phyloP scores from a whole-genome alignment of 92 coral and sea anemone species.

The Blastomussa wellsi region DNA sequence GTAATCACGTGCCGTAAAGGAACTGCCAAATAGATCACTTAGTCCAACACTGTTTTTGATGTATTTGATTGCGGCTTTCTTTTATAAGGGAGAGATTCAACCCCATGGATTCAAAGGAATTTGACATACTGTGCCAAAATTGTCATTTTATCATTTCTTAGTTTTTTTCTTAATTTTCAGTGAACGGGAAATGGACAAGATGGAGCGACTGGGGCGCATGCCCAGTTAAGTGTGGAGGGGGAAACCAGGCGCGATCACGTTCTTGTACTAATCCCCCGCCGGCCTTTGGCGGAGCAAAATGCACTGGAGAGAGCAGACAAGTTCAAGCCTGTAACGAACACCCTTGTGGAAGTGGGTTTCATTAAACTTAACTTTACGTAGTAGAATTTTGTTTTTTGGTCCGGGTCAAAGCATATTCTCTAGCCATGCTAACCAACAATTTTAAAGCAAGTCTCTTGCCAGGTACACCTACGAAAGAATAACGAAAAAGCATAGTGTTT shows the following conservation, averaged over 20 bases:
- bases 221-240: conserved; percentile 56
- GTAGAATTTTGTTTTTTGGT: no score
- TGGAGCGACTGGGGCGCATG: conserved; percentile 50
- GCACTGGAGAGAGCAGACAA: conserved; percentile 6
- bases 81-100: no score
- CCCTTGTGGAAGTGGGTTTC: conserved; percentile 38
- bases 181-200: conserved; percentile 37
- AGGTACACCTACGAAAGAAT: not conserved
- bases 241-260: conserved; percentile 36
- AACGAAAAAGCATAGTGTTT: not conserved
- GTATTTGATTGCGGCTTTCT: no score
- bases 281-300: conserved; percentile 31
- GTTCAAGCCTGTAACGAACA: conserved; percentile 28
- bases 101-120: not conserved
- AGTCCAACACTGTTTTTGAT: no score
- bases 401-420: no score
- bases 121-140: no score
- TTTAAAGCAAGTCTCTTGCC: not conserved
- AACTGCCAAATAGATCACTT: no score
- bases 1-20: not conserved
- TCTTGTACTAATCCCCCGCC: conserved; percentile 49
- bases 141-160: no score
- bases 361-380: no score
- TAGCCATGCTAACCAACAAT: not conserved
- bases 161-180: not conserved